These are phyloP conservation scores for Phalera bucephala DNA, from an alignment of 2,888 invertebrate species.

Conservation along the genomic window DNA sequence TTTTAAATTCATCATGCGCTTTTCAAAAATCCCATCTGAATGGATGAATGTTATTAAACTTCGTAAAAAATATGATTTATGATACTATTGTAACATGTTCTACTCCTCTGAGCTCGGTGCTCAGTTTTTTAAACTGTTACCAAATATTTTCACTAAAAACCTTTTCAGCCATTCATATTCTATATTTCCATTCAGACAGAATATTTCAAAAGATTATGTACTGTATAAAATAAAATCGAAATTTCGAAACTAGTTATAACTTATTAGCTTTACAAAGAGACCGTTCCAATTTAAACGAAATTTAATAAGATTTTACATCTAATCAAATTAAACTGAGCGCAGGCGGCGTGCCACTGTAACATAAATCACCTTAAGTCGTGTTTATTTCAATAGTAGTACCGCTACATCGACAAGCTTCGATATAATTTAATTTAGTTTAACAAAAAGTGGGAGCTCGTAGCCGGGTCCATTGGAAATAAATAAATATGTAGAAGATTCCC, in stretches of 20 bases:
- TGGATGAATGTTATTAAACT: constrained; percentile 19
- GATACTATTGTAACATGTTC: constrained; percentile 18
- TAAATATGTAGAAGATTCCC: constrained; percentile 42
- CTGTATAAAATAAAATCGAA: too few species aligned
- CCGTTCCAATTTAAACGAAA: too few species aligned
- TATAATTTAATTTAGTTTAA: constrained; percentile 9
- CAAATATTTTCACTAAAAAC: too few species aligned
- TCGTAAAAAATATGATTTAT: constrained; percentile 19
- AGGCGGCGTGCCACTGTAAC: neutral
- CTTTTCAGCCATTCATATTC: too few species aligned
- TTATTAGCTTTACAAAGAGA: too few species aligned
- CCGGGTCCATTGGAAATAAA: constrained; percentile 26
- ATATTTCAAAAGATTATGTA: too few species aligned
- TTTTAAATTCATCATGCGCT: constrained; percentile 23
- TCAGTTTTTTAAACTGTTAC: too few species aligned
- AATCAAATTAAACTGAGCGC: neutral
- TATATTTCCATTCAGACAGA: too few species aligned
- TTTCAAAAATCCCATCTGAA: constrained; percentile 17
- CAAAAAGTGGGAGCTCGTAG: neutral
- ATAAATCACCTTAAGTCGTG: neutral
- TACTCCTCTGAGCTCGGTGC: too few species aligned
- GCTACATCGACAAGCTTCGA: constrained; percentile 1
- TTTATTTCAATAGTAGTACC: constrained; percentile 2
- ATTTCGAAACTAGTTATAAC: too few species aligned
- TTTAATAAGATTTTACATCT: too few species aligned